These are phyloP conservation scores for Trochalopteron elliotii DNA, from an alignment of 2,113 vertebrate genomes.

Conservation along the genomic window DNA sequence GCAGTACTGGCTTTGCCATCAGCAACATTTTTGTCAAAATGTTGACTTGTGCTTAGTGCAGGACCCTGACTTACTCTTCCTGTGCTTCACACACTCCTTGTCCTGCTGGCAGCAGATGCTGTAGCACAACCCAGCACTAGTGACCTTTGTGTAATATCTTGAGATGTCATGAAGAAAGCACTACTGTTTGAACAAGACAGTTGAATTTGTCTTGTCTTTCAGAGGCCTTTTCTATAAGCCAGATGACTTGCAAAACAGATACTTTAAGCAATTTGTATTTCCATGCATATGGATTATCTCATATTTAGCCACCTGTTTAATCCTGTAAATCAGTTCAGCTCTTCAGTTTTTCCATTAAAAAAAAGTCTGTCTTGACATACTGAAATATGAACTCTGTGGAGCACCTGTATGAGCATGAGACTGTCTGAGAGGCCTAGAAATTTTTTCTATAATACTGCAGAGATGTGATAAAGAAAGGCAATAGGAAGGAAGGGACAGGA, in stretches of 20 bases:
- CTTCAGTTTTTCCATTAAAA: background rate
- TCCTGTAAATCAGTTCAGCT: background rate
- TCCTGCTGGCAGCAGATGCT: background rate
- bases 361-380: background rate
- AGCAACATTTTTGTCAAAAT: background rate
- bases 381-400: background rate
- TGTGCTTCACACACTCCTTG: accelerated
- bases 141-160: background rate
- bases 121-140: background rate
- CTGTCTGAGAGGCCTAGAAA: background rate
- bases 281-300: background rate
- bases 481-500: background rate
- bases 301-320: background rate
- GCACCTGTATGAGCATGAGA: background rate
- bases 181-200: background rate
- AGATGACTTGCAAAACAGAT: background rate
- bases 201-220: background rate
- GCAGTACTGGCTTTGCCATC: background rate
- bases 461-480: background rate
- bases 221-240: background rate
- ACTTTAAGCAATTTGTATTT: background rate
- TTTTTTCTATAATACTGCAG: background rate
- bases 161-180: background rate
- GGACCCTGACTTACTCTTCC: background rate
- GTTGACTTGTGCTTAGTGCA: background rate